Percentiles rank a stretch among this genome's conserved stretches.
Evolutionary conservation across 2,113 vertebrate genomes (phyloP).

Genomic region (Hiodon tergisus): DNA sequence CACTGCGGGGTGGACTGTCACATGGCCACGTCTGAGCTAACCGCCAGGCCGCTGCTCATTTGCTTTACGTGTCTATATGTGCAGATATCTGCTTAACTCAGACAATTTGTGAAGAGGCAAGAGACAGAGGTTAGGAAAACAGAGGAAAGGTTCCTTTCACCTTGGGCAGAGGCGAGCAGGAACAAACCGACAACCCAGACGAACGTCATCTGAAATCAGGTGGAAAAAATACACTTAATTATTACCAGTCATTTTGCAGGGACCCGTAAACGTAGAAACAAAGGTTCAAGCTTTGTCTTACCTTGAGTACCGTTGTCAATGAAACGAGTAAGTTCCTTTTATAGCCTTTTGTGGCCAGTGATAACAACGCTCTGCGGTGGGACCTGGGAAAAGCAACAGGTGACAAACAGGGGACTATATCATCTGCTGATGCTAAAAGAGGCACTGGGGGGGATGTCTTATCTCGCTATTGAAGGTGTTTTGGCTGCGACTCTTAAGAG

Average conservation of each 20-base stretch:
- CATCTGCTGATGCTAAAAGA: background rate
- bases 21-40: background rate
- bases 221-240: background rate
- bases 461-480: too few species aligned
- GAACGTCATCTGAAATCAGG: constrained; percentile 42
- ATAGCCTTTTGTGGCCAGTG: background rate
- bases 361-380: background rate
- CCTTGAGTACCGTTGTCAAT: constrained; percentile 18
- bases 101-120: background rate
- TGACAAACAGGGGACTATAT: background rate
- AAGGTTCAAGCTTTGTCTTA: constrained; percentile 20
- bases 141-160: constrained; percentile 31
- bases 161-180: constrained; percentile 34
- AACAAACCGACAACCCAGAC: constrained; percentile 40
- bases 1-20: background rate
- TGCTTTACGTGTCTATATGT: background rate
- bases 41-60: background rate
- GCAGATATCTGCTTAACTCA: background rate
- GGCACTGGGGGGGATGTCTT: too few species aligned
- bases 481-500: too few species aligned
- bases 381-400: constrained; percentile 25
- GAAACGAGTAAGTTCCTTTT: constrained; percentile 16
- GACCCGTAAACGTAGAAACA: background rate
- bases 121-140: background rate
- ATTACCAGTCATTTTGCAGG: background rate